Evolutionary conservation across 2,888 invertebrate genomes (phyloP).

Genomic region (Deilephila porcellus): DNA sequence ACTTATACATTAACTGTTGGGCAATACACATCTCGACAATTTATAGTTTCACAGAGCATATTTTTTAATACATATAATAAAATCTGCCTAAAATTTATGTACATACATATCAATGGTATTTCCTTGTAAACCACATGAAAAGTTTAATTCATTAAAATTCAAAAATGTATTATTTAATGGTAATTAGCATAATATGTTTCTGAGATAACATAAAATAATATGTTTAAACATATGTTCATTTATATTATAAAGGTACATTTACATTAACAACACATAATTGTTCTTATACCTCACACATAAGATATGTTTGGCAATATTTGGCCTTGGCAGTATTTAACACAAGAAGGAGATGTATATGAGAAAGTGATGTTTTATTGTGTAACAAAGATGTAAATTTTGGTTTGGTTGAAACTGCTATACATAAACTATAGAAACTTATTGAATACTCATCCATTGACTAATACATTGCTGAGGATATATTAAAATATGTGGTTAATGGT

Average conservation of each 20-base stretch:
- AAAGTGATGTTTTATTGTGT: slow-evolving; percentile 12
- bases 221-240: neutral
- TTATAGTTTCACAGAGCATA: too few relatives aligned
- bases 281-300: neutral
- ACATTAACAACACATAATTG: neutral
- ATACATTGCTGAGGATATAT: too few relatives aligned
- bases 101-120: too few relatives aligned
- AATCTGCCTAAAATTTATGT: too few relatives aligned
- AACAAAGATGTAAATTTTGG: neutral
- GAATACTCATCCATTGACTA: too few relatives aligned
- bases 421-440: neutral
- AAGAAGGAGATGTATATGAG: neutral
- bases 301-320: too few relatives aligned
- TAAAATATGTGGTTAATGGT: too few relatives aligned
- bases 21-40: too few relatives aligned
- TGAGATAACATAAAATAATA: neutral
- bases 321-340: neutral
- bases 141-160: neutral
- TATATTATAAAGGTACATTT: neutral
- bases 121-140: too few relatives aligned
- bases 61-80: too few relatives aligned
- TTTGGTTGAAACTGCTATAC: neutral
- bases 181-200: neutral
- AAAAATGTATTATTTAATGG: neutral
- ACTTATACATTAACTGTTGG: too few relatives aligned